Evolutionary conservation across 2,888 invertebrate species (phyloP).

Genomic region (Noctua janthe): DNA sequence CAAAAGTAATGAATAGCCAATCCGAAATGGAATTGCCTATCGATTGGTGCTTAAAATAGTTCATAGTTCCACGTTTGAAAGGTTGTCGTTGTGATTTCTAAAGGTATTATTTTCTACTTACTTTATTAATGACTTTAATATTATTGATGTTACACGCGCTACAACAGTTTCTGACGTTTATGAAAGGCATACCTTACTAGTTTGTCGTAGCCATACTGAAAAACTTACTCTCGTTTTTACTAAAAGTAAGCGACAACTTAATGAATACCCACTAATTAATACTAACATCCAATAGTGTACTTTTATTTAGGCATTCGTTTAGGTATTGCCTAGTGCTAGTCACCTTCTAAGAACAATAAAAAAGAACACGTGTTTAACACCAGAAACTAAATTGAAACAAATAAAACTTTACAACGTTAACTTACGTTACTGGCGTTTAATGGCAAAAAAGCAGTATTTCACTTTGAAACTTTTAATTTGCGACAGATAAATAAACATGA

Average conservation of each 20-base stretch:
- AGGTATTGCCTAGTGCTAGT: background rate
- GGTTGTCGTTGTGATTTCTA: background rate
- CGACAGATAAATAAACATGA: conserved; percentile 65
- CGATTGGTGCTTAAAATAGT: conserved; percentile 60
- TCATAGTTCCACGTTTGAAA: conserved; percentile 2
- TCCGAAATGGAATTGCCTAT: conserved; percentile 35
- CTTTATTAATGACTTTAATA: background rate
- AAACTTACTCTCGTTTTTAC: background rate
- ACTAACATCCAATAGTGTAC: background rate
- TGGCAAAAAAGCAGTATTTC: conserved; percentile 58
- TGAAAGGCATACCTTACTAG: background rate
- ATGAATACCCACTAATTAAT: background rate
- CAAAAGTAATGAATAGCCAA: conserved; percentile 2
- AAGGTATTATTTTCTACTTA: background rate
- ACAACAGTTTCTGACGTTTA: background rate
- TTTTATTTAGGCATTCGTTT: background rate
- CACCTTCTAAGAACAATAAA: conserved; percentile 31
- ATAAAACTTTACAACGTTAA: conserved; percentile 50
- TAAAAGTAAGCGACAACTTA: background rate
- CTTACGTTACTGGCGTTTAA: conserved; percentile 29
- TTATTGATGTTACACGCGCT: background rate
- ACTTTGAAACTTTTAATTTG: conserved; percentile 69
- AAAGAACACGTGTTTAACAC: conserved; percentile 17
- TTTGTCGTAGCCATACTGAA: background rate
- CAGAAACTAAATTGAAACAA: conserved; percentile 48